These are phyloP conservation scores for Dromas ardeola DNA, from an alignment of 2,113 vertebrate species.

Conservation along the genomic window DNA sequence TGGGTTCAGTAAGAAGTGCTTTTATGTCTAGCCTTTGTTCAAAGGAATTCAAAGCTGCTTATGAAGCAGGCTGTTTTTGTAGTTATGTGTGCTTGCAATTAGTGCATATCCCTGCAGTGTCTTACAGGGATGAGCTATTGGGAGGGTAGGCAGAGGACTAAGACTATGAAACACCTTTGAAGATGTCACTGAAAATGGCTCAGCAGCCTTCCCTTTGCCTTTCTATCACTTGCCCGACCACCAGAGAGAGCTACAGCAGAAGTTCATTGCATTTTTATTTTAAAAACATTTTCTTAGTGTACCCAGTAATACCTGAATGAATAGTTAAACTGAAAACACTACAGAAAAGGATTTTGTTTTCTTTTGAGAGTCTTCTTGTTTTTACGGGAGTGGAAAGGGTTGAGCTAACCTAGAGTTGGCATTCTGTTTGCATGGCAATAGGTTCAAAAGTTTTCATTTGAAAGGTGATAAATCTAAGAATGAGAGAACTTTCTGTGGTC, in stretches of 20 bases:
- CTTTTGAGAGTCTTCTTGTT: neutral
- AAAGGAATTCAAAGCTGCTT: neutral
- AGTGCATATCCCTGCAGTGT: neutral
- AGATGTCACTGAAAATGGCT: neutral
- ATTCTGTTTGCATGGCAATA: neutral
- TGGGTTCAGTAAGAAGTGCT: neutral
- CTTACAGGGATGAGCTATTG: neutral
- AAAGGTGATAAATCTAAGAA: constrained; percentile 9
- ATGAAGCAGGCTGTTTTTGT: neutral
- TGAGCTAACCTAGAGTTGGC: neutral
- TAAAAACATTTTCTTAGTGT: neutral
- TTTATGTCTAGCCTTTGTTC: neutral
- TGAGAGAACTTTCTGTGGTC: neutral
- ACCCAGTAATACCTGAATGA: neutral
- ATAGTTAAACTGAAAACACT: neutral
- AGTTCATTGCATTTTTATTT: neutral
- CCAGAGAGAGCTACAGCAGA: neutral
- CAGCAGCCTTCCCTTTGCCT: neutral
- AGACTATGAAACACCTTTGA: neutral
- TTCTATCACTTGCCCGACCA: neutral
- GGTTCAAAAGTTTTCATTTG: neutral
- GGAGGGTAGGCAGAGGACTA: neutral
- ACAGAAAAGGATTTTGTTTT: neutral
- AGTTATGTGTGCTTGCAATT: neutral
- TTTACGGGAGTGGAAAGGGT: neutral